Evolutionary conservation across 35 echinoderm and acorn worm genomes (phyloP).

Genomic region (Chiridota heheva): DNA sequence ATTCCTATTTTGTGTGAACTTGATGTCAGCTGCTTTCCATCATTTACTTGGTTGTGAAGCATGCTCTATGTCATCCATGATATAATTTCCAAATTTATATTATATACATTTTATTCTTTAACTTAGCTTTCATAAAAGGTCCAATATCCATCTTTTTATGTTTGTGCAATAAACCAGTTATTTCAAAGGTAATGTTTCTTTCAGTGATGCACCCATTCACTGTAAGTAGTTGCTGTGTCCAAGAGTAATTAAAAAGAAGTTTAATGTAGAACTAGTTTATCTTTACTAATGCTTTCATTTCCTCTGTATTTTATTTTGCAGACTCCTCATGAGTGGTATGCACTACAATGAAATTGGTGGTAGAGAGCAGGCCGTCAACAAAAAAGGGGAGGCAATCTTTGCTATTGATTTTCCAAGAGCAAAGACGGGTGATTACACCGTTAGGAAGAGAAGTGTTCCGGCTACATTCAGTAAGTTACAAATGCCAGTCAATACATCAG

Average conservation of each 20-base stretch:
- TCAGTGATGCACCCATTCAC: neutral
- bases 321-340: conserved; percentile 2
- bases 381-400: neutral
- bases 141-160: neutral
- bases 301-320: neutral
- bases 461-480: conserved; percentile 19
- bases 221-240: neutral
- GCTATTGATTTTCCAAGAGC: conserved; percentile 5
- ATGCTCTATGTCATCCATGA: neutral
- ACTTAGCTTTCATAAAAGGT: neutral
- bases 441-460: neutral
- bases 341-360: conserved; percentile 48
- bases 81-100: neutral
- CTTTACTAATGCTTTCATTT: neutral
- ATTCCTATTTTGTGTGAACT: neutral
- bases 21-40: neutral
- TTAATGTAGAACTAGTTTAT: neutral
- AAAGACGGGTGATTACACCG: conserved; percentile 17
- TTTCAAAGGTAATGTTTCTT: neutral
- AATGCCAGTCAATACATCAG: too few relatives aligned
- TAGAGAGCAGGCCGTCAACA: neutral
- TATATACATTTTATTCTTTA: neutral
- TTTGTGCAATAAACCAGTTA: neutral
- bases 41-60: neutral
- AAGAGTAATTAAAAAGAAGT: too few relatives aligned